Evolutionary conservation across 2,888 invertebrate genomes (phyloP).

Genomic region (Drosophila longiperda): DNA sequence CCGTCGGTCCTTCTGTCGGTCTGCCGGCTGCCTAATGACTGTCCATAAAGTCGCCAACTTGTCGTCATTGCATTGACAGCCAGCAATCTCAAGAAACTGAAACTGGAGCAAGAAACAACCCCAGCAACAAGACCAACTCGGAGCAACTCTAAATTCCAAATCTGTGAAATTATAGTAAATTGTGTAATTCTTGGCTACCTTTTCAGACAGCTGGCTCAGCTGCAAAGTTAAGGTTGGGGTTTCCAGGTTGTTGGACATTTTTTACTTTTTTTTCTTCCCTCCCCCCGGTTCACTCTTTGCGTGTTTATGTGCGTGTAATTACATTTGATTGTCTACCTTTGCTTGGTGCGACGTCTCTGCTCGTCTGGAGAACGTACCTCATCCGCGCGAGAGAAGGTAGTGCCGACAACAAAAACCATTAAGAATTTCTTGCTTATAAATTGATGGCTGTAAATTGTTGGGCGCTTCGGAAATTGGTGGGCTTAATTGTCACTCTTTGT

Average conservation of each 20-base stretch:
- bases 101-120: constrained; percentile 58
- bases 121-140: background rate
- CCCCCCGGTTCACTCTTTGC: constrained; percentile 49
- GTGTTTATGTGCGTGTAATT: constrained; percentile 80
- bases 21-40: constrained; percentile 78
- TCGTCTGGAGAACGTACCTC: background rate
- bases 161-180: constrained; percentile 72
- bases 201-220: constrained; percentile 17
- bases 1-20: too few relatives aligned
- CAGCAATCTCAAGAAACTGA: constrained; percentile 67
- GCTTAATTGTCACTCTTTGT: constrained; percentile 75
- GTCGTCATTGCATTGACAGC: constrained; percentile 59
- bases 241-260: constrained; percentile 53
- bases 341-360: constrained; percentile 12
- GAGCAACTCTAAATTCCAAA: background rate
- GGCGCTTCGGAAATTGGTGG: constrained; percentile 66
- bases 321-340: constrained; percentile 74
- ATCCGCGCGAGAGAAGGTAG: background rate
- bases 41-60: constrained; percentile 74
- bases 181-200: constrained; percentile 70
- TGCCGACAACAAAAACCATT: constrained; percentile 34
- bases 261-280: background rate
- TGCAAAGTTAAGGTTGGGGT: constrained; percentile 5
- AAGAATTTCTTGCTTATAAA: constrained; percentile 61
- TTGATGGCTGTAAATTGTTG: constrained; percentile 64